Evolutionary conservation across 1,140 invertebrate genomes (phyloP), one percentile per base, ranked within the genome.

Genomic region (Drosophila teissieri): DNA sequence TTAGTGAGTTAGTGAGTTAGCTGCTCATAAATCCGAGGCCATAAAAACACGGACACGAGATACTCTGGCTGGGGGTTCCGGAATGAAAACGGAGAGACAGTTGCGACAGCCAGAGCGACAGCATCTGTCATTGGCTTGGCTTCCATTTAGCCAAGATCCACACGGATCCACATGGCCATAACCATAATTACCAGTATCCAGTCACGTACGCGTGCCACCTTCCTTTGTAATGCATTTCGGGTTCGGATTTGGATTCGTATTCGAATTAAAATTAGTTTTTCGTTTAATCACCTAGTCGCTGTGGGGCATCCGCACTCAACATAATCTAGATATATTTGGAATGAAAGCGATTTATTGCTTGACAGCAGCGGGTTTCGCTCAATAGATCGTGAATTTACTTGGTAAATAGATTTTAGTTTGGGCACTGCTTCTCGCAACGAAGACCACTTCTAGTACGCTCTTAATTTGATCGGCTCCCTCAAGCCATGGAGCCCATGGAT

Each of bases 21-120:
- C 75, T 83, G 83, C 83, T 86, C 80, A 79, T 86, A 86, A 86
- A 88, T 88, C 79, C 68, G 62, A 22, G 70, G 64, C 63, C 69
- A 57, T 86, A 65, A 78, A 78, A 78, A 51, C 48, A 51, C 51
- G 14, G 24, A 34, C n/a, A 27, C 22, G 11, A 73, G 31, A 39
- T 12, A 45, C 37, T 24, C 45, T 22, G 22, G 22, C 22, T 22
- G 45, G 19, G 22, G 22, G 24, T 14, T 48, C 22, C 48, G 39
- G 36, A 11, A 57, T 15, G 12, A 5, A 52, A n/a, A n/a, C 14
- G 37, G 36, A 31, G 22, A 22, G 67, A 70, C 56, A 73, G 46
- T 40, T 73, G 24, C 24, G 24, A 24, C 24, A 24, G 24, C 24
- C 27, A 22, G 39, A 34, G 67, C 52, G 64, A 70, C 68, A 70